Percentiles rank a stretch among this genome's conserved stretches.
These are phyloP conservation scores for Microcebus lehilahytsara DNA, from an alignment of 2,113 vertebrate species.

Conservation along the genomic window DNA sequence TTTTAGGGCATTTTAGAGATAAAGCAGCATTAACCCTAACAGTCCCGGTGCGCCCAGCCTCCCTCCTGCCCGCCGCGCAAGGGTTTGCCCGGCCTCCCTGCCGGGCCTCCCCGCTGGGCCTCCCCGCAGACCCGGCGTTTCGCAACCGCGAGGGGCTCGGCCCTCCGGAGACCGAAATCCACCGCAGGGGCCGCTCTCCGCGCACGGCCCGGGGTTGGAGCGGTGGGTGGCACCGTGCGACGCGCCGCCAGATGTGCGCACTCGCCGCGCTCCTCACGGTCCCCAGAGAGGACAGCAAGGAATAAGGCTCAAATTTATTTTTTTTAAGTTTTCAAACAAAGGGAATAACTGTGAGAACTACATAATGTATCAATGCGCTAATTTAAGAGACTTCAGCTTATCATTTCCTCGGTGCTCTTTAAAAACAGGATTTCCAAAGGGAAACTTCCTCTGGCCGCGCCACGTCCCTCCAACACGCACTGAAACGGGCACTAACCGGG, in stretches of 20 bases:
- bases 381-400: background rate
- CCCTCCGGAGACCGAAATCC: too few species aligned
- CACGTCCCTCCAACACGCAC: too few species aligned
- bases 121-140: background rate
- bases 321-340: background rate
- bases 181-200: too few species aligned
- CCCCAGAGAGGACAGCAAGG: background rate
- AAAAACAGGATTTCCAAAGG: background rate
- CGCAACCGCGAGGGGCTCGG: too few species aligned
- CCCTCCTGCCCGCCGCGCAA: background rate
- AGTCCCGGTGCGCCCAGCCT: too few species aligned
- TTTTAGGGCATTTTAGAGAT: background rate
- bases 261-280: too few species aligned
- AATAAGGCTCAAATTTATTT: background rate
- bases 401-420: background rate
- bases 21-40: background rate
- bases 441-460: background rate
- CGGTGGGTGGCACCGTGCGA: too few species aligned
- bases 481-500: background rate
- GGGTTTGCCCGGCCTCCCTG: background rate
- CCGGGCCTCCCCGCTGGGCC: background rate
- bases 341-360: background rate
- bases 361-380: too few species aligned
- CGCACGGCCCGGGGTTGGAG: too few species aligned
- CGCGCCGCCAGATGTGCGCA: too few species aligned